phyloP scores from a whole-genome alignment of 2,888 invertebrate genomes.

The Thymelicus lineola region DNA sequence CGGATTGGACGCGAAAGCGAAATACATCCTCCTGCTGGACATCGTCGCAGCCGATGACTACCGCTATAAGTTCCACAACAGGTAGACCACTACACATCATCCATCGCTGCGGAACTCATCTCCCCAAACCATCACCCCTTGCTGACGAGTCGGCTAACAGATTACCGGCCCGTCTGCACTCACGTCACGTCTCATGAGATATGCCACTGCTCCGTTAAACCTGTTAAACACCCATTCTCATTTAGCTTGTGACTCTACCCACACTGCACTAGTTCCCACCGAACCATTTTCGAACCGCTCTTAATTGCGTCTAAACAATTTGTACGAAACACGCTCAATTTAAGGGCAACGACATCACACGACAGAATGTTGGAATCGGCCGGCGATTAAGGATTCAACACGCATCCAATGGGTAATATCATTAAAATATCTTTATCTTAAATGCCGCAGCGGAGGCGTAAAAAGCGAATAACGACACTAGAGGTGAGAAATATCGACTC shows the following conservation, averaged over 20 bases:
- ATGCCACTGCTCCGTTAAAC: slow-evolving; percentile 66
- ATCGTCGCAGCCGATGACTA: slow-evolving; percentile 99
- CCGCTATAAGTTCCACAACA: slow-evolving; percentile 99
- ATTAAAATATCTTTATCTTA: slow-evolving; percentile 84
- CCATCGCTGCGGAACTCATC: slow-evolving; percentile 39
- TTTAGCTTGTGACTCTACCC: slow-evolving; percentile 81
- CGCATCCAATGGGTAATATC: slow-evolving; percentile 81
- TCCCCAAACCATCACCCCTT: not conserved
- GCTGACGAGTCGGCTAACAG: not conserved
- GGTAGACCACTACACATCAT: slow-evolving; percentile 78
- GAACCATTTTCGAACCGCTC: slow-evolving; percentile 69
- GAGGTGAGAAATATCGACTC: slow-evolving; percentile 79
- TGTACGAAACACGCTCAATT: slow-evolving; percentile 78
- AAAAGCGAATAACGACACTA: slow-evolving; percentile 70
- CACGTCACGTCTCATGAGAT: slow-evolving; percentile 53
- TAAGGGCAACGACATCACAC: slow-evolving; percentile 79
- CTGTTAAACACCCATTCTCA: slow-evolving; percentile 55
- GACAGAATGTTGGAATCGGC: slow-evolving; percentile 66
- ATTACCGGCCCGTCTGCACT: slow-evolving; percentile 5
- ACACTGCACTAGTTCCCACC: slow-evolving; percentile 79
- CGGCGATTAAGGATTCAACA: slow-evolving; percentile 80
- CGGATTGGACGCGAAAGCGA: slow-evolving; percentile 99
- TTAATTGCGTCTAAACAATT: slow-evolving; percentile 80
- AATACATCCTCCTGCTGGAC: slow-evolving; percentile 99
- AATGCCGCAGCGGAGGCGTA: slow-evolving; percentile 73